Percentiles rank a stretch among this genome's conserved stretches.
Evolutionary conservation across 2,797 vertebrate species (phyloP).

Genomic region (Cirrhinus molitorella): DNA sequence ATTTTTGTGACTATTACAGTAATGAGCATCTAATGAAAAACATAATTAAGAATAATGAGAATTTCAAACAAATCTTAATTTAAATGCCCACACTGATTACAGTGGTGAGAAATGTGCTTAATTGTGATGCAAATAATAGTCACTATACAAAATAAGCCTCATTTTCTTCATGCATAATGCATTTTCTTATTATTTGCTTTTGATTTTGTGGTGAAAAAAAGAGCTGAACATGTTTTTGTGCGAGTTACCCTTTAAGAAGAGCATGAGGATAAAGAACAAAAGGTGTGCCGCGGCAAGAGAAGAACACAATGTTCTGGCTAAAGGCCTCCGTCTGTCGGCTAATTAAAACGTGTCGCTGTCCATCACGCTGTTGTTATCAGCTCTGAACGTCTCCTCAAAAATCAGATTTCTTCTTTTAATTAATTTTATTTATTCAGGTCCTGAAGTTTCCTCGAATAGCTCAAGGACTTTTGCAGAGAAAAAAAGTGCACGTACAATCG

Average conservation of each 20-base stretch:
- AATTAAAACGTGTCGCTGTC: slow-evolving; percentile 62
- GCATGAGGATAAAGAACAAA: background rate
- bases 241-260: background rate
- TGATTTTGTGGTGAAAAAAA: background rate
- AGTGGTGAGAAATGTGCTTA: slow-evolving; percentile 19
- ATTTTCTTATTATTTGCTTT: background rate
- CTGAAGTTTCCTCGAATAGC: slow-evolving; percentile 28
- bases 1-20: no score
- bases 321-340: slow-evolving; percentile 26
- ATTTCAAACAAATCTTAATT: slow-evolving; percentile 9
- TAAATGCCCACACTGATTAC: slow-evolving; percentile 21
- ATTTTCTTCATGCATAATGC: background rate
- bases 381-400: slow-evolving; percentile 50
- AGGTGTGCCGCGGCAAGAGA: background rate
- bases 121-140: slow-evolving; percentile 18
- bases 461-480: slow-evolving; percentile 43
- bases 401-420: slow-evolving; percentile 67
- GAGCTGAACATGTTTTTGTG: background rate
- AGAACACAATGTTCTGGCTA: slow-evolving; percentile 39
- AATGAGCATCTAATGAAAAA: slow-evolving; percentile 24
- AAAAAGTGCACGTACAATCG: background rate
- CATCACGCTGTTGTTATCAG: slow-evolving; percentile 61
- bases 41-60: background rate
- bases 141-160: background rate
- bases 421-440: slow-evolving; percentile 65